Conservation (phyloP, 2,113 vertebrate genomes). For the Pluvialis apricaria region DNA sequence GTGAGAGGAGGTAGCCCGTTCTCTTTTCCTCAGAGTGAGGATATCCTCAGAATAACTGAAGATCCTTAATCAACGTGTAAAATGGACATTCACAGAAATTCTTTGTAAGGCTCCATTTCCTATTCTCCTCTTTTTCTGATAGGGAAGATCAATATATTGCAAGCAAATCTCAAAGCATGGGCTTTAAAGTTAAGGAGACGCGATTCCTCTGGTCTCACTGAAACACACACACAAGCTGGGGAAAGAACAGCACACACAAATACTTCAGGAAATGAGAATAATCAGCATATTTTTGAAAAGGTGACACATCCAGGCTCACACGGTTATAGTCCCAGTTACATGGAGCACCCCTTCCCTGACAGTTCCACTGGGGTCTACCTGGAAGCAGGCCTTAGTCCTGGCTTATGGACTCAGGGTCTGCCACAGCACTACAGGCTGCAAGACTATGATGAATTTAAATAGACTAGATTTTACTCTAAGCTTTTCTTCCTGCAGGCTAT, state of each 20-base stretch:
- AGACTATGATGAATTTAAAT: not conserved
- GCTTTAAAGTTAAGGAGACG: not conserved
- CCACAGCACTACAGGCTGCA: not conserved
- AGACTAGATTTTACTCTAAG: not conserved
- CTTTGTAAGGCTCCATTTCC: not conserved
- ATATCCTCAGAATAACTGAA: not conserved
- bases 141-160: not conserved
- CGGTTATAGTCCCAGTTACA: not conserved
- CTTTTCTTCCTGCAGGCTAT: constrained; percentile 11
- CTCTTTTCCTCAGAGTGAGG: not conserved
- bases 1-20: not conserved
- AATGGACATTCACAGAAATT: not conserved
- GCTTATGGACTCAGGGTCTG: not conserved
- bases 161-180: not conserved
- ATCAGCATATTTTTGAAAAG: not conserved
- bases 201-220: accelerated
- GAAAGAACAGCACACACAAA: not conserved
- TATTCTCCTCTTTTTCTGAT: not conserved
- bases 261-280: not conserved
- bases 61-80: not conserved
- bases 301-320: not conserved
- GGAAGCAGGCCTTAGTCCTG: not conserved
- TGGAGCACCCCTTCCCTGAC: not conserved
- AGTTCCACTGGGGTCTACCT: not conserved
- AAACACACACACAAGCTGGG: not conserved